These are phyloP conservation scores for Caerostris darwini DNA, from an alignment of 1,140 invertebrate species.

Conservation along the genomic window DNA sequence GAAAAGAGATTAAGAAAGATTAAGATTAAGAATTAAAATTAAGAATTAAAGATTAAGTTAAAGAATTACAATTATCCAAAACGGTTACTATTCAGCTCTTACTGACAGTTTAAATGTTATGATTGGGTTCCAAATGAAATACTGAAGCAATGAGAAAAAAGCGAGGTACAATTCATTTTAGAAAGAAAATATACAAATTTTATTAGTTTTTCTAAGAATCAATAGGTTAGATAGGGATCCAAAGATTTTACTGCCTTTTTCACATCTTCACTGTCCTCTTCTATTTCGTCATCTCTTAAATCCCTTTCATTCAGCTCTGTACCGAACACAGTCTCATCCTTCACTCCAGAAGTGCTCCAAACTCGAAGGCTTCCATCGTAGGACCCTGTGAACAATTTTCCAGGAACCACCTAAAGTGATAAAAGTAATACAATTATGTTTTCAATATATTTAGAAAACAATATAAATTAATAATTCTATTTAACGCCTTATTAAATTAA, in stretches of 20 bases:
- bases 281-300: conserved; percentile 68
- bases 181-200: not conserved
- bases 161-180: not conserved
- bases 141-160: too few species aligned
- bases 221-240: conserved; percentile 78
- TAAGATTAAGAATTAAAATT: too few species aligned
- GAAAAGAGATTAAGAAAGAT: too few species aligned
- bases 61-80: not conserved
- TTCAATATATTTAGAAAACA: not conserved
- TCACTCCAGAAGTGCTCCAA: conserved; percentile 79
- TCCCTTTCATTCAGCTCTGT: conserved; percentile 69
- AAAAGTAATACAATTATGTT: not conserved
- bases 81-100: too few species aligned
- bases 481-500: not conserved
- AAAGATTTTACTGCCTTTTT: conserved; percentile 78
- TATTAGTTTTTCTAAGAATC: not conserved
- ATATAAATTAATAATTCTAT: too few species aligned
- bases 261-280: conserved; percentile 79
- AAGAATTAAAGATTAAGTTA: not conserved
- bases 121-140: too few species aligned
- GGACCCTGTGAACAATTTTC: conserved; percentile 79
- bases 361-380: conserved; percentile 79
- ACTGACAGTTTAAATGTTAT: too few species aligned
- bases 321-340: conserved; percentile 79
- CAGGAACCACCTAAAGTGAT: conserved; percentile 77